Evolutionary conservation across 2,888 invertebrate species (phyloP), one percentile per base, ranked within the genome.

Genomic region (Drosophila tanythrix): DNA sequence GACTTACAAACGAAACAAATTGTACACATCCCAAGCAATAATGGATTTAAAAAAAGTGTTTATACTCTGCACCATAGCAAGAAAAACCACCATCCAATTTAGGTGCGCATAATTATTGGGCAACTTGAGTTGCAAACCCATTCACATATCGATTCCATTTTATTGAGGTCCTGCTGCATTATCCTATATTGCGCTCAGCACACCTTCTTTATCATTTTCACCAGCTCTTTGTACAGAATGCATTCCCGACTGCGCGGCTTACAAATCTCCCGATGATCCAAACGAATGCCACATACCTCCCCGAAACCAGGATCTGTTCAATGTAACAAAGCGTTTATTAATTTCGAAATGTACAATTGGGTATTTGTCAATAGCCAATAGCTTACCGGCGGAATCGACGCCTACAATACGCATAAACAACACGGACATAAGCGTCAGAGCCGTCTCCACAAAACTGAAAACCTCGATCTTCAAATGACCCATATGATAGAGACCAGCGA

Each of bases 181-280:
- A 43, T 52, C 46, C 40, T 21, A 25, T 35, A 69, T 58, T 57
- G 51, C 18, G 48, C 27, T 88, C 79, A 92, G 84, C 91, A 93
- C 80, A 93, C 91, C 88, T 92, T 92, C 71, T 93, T 93, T 67
- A 96, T 95, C 81, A 96, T 94, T 68, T 94, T 94, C 36, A 95
- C 94, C 43, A 96, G 93, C 91, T 96, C 95, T 55, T 94, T 94
- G 92, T 96, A 96, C 4, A 96, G 93, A 70, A 95, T 94, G 82
- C 96, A 96, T 56, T 94, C 93, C 31, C 96, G 94, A 82, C 95
- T 95, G 48, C 95, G 94, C 0, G 97, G 97, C 92, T 98, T 98
- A 93, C 98, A 98, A 70, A 97, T 96, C 92, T 97, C 96, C 50
- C 97, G 93, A 93, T 98, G 98, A 92, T 97, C 96, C 59, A 97